Base-by-base conservation (phyloP, 2,797 vertebrate species). In the Sciurus vulgaris region DNA sequence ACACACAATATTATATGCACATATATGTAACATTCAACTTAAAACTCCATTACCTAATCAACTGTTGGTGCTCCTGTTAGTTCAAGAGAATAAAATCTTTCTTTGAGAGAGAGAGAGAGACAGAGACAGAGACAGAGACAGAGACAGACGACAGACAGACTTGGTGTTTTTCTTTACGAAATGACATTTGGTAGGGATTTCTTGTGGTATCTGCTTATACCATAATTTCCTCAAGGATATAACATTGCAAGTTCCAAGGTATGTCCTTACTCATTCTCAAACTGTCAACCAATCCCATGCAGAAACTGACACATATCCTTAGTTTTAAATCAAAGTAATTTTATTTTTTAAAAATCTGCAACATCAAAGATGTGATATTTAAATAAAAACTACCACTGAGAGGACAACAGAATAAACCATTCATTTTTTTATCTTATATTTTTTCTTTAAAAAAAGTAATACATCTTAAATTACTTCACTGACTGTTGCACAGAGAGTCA, bases 401-500 rank as follows among this genome's bases (percentile, higher is more conserved):
- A 93, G 73, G 83, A 89, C 44, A 93, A 74, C 7, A 83, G 28
- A 92, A 88, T 78, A 93, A 87, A 74, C 28, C 54, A 85, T 88
- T 95, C 86, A 35, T 73, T 92, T 76, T 90, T 86, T 86, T 49
- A 86, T 35, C 65, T 73, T 86, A 47, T 26, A 49, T 76, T 82
- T 96, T 95, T 91, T 70, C 49, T 69, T 69, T 47, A 61, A 73
- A 86, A 67, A 95, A 92, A 85, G 81, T 47, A 92, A 95, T 92
- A 89, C 81, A 86, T 92, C 95, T 96, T 78, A 97, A 97, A 97
- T 97, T 85, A 97, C 67, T 96, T 96, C 22, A 22, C 86, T 89
- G 74, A 72, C 89, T 94, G 28, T 83, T 96, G n/a, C 83, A 89
- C 13, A 96, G n/a, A n/a, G n/a, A n/a, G 81, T 94, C 47, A 92